Evolutionary conservation across 2,888 invertebrate genomes (phyloP), one percentile per base, ranked within the genome.

Genomic region (Anoncus sp.): DNA sequence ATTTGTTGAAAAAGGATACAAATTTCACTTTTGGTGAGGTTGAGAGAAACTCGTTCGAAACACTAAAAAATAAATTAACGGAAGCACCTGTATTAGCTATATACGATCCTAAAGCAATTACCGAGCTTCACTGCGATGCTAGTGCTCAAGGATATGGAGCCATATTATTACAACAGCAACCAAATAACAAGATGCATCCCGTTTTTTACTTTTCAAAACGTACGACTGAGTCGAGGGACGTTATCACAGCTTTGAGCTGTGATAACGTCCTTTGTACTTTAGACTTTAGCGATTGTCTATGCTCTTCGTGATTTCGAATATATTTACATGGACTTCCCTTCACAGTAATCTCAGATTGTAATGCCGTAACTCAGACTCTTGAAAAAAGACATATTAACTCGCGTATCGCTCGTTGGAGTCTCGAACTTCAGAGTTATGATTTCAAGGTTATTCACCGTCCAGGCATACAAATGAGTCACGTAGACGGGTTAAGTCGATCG

Each of bases 191-290:
- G 31, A 77, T 87, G 24, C 86, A 89, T 27, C 87, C 87, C 0
- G 74, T 89, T 0, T 87, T 86, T 66, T 88, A 87, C 74, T 88
- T 87, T 81, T 86, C 86, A 12, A 86, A 86, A 70, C 75, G 84
- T 35, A 86, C 87, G 0, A 86, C 83, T 1, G 82, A 82, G 38
- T 53, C 1, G 87, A 89, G 76, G 70, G 83, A 0, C 86, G 81
- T 40, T 87, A 87, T 57, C 86, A 88, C 70, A 87, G 87, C 76
- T 90, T 85, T 70, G 88, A 89, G n/a, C n/a, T n/a, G n/a, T n/a
- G n/a, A n/a, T n/a, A n/a, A n/a, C n/a, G n/a, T n/a, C n/a, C n/a
- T n/a, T n/a, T n/a, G n/a, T n/a, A 65, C 55, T 90, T 14, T 87
- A 90, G 4, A 80, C 84, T 0, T 51, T 87, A 9, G 83, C 81